Percentiles rank a stretch among this genome's conserved stretches.
phyloP scores from a whole-genome alignment of 2,113 vertebrate species.

The Sinocyclocheilus anophthalmus region DNA sequence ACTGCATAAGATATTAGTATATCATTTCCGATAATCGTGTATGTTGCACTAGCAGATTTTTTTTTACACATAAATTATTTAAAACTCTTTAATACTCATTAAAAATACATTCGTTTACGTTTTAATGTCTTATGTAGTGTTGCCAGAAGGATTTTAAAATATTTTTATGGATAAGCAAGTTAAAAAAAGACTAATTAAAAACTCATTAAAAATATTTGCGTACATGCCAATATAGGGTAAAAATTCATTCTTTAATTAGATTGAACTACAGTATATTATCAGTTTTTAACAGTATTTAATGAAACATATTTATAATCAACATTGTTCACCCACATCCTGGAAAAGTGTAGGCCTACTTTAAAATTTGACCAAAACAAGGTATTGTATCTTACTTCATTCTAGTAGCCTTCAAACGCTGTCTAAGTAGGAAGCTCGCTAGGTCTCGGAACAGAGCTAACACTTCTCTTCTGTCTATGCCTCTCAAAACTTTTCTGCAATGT shows the following conservation, averaged over 20 bases:
- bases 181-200: slow-evolving; percentile 5
- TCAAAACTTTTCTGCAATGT: slow-evolving; percentile 2
- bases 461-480: not conserved
- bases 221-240: not conserved
- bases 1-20: not conserved
- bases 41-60: too few relatives aligned
- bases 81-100: not conserved
- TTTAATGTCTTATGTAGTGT: not conserved
- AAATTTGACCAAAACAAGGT: not conserved
- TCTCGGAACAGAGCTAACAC: not conserved
- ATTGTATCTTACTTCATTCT: not conserved
- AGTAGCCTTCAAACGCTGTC: not conserved
- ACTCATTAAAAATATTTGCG: not conserved
- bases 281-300: not conserved
- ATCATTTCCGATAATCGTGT: not conserved
- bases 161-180: not conserved
- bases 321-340: not conserved
- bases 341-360: not conserved
- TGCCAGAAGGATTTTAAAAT: not conserved
- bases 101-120: not conserved
- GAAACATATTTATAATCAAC: not conserved
- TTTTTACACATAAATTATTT: not conserved
- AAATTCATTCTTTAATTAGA: not conserved
- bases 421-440: not conserved
- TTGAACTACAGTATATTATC: not conserved